These are phyloP conservation scores for Melanophora roralis DNA, from an alignment of 2,888 invertebrate species.

Conservation along the genomic window DNA sequence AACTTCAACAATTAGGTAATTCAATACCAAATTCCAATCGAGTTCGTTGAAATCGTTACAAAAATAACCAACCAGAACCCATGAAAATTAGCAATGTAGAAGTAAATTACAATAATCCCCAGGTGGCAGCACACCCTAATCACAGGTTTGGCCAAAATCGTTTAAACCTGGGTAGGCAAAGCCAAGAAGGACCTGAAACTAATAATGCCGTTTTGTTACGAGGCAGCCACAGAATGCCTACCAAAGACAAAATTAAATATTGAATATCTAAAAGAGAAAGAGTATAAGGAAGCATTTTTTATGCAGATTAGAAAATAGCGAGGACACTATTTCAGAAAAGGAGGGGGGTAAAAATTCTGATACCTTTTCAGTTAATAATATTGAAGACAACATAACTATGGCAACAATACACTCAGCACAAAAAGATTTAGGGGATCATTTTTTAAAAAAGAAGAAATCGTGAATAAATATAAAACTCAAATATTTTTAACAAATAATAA, in stretches of 20 bases:
- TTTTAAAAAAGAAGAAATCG: no score
- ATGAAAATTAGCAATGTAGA: slow-evolving; percentile 2
- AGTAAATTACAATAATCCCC: not conserved
- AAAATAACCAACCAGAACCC: not conserved
- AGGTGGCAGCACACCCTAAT: slow-evolving; percentile 27
- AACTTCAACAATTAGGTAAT: not conserved
- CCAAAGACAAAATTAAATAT: slow-evolving; percentile 2
- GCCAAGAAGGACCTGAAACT: slow-evolving; percentile 6
- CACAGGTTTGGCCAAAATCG: slow-evolving; percentile 36
- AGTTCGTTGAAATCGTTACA: not conserved
- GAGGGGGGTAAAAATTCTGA: no score
- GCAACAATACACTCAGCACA: no score
- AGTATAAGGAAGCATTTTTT: no score
- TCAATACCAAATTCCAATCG: not conserved
- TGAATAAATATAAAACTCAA: no score
- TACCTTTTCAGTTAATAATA: no score
- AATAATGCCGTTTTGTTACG: slow-evolving; percentile 16
- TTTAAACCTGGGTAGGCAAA: slow-evolving; percentile 23
- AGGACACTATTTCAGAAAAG: no score
- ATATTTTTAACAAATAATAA: no score
- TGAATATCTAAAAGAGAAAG: no score
- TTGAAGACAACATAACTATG: no score
- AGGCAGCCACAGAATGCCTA: not conserved
- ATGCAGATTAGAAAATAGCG: no score
- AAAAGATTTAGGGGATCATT: no score